These are phyloP conservation scores for Phyllopteryx taeniolatus DNA, from an alignment of 2,113 vertebrate species.

Conservation along the genomic window DNA sequence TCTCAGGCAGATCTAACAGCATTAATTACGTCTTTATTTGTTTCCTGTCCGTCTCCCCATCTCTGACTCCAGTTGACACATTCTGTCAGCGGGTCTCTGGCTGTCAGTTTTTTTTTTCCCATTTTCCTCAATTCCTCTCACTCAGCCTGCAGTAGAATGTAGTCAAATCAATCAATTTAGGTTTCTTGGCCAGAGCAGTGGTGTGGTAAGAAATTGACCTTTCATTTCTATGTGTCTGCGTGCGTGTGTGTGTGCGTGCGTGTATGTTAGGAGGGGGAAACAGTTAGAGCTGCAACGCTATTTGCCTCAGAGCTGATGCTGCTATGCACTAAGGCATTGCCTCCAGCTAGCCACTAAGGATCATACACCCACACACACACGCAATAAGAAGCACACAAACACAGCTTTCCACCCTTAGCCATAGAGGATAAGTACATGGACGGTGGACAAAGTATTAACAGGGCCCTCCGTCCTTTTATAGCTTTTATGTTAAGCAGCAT, in stretches of 20 bases:
- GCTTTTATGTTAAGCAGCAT: conserved; percentile 62
- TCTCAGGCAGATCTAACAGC: conserved; percentile 28
- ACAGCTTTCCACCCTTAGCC: conserved; percentile 40
- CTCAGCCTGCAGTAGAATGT: conserved; percentile 51
- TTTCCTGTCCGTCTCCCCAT: not conserved
- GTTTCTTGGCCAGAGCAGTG: conserved; percentile 70
- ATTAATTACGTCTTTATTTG: conserved; percentile 24
- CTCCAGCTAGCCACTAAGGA: conserved; percentile 45
- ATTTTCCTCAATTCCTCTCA: conserved; percentile 14
- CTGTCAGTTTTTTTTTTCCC: conserved; percentile 2
- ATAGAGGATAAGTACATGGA: conserved; percentile 42
- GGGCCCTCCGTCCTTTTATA: conserved; percentile 51
- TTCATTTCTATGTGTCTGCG: conserved; percentile 42
- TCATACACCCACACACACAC: conserved; percentile 13
- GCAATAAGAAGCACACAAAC: conserved; percentile 11
- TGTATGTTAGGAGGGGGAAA: conserved; percentile 43
- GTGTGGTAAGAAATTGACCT: conserved; percentile 76
- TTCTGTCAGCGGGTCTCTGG: conserved; percentile 25
- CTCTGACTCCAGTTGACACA: conserved; percentile 1
- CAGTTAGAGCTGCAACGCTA: conserved; percentile 49
- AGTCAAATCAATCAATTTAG: conserved; percentile 75
- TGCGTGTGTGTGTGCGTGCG: conserved; percentile 22
- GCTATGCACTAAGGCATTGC: conserved; percentile 42
- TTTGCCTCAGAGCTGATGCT: conserved; percentile 60
- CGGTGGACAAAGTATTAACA: conserved; percentile 50